Evolutionary conservation across 2,888 invertebrate genomes (phyloP).

Genomic region (Ophion ventricosus): DNA sequence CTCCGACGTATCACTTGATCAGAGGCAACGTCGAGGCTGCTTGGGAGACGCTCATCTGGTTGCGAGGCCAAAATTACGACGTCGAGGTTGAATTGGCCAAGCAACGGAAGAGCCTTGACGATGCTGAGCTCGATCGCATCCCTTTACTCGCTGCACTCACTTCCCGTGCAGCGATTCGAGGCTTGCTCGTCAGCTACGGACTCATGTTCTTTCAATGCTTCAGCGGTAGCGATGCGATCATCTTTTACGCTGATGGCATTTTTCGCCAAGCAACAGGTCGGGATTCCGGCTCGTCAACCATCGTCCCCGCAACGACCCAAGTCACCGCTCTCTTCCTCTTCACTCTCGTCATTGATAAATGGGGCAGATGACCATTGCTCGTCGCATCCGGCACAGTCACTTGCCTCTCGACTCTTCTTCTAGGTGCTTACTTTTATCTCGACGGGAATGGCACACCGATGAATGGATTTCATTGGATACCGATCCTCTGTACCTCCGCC

Average conservation of each 20-base stretch:
- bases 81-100: conserved; percentile 87
- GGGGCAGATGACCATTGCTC: conserved; percentile 91
- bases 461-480: conserved; percentile 89
- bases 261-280: conserved; percentile 87
- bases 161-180: conserved; percentile 87
- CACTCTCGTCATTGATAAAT: conserved; percentile 90
- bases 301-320: conserved; percentile 93
- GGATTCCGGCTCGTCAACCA: conserved; percentile 87
- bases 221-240: conserved; percentile 92
- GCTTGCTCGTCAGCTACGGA: conserved; percentile 89
- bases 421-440: conserved; percentile 89
- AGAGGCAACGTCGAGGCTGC: conserved; percentile 88
- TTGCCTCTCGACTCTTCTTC: conserved; percentile 88
- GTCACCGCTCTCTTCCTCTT: conserved; percentile 90
- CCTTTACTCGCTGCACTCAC: conserved; percentile 86
- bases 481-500: conserved; percentile 89
- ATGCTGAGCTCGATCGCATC: conserved; percentile 84
- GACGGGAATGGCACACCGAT: conserved; percentile 75
- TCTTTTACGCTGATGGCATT: conserved; percentile 91
- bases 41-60: conserved; percentile 87
- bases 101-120: conserved; percentile 85
- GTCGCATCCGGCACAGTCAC: conserved; percentile 89
- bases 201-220: conserved; percentile 96
- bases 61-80: conserved; percentile 90
- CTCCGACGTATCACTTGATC: conserved; percentile 89